Evolutionary conservation across 2,797 vertebrate genomes (phyloP), one percentile per base, ranked within the genome.

Genomic region (Semotilus atromaculatus): DNA sequence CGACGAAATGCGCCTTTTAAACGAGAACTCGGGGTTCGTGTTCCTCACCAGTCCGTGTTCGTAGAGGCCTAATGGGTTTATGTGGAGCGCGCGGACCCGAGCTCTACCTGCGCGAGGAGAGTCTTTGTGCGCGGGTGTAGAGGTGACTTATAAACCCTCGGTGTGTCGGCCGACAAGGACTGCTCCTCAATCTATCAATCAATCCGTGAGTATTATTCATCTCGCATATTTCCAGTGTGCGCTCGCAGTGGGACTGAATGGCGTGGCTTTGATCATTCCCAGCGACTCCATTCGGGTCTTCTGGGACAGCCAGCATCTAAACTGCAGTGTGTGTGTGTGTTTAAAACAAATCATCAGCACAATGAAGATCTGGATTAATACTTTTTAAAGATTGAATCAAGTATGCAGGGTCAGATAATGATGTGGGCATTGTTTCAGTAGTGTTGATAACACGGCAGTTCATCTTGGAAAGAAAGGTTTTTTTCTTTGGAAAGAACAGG

Each of bases 41-140:
- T 3, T 16, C 14, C 34, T 43, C 38, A 19, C 10, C 38, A 13
- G 5, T 19, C 51, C 4, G 21, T 67, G 43, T 31, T 26, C 14
- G 26, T 19, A 21, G 16, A 19, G 74, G 64, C 82, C 74, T 43
- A 77, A 78, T 84, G 74, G 38, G 75, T 29, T 78, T 45, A 70
- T 71, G 13, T 60, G 66, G 74, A 84, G 31, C 34, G 72, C 71
- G n/a, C 72, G 71, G 81, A 67, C 19, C 58, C 29, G 60, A n/a
- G 18, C 48, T 78, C n/a, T 84, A 78, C 74, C 74, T 84, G 82
- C 73, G 71, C 70, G 67, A 64, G 13, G 73, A 70, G 66, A 77
- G 73, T 77, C 34, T 83, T 83, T 83, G 74, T 78, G 82, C 82
- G 74, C 74, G 43, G 55, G 29, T 84, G 68, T 77, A 67, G 82